Evolutionary conservation across 2,888 invertebrate genomes (phyloP).

Genomic region (Amorpha juglandis): DNA sequence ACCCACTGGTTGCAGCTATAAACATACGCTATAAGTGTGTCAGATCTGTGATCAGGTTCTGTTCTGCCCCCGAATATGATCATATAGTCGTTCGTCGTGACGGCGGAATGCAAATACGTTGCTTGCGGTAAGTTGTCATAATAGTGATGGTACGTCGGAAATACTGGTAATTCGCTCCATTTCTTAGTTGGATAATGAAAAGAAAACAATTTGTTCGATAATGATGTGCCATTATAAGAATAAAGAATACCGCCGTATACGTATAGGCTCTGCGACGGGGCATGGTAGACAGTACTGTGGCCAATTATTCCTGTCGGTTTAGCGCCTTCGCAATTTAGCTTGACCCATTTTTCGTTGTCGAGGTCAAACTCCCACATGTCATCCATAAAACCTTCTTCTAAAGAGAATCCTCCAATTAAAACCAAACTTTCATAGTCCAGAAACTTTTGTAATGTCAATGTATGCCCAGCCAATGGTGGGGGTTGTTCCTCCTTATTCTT

Average conservation of each 20-base stretch:
- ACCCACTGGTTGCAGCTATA: conserved; percentile 96
- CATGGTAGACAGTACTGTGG: conserved; percentile 94
- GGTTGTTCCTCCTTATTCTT: conserved; percentile 81
- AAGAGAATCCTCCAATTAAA: conserved; percentile 94
- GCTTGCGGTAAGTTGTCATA: conserved; percentile 87
- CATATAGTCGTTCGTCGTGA: conserved; percentile 95
- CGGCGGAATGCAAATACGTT: conserved; percentile 94
- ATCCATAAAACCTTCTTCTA: conserved; percentile 89
- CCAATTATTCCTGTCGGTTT: conserved; percentile 93
- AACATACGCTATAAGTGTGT: conserved; percentile 92
- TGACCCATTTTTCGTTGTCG: conserved; percentile 89
- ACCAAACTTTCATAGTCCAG: conserved; percentile 90
- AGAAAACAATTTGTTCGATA: conserved; percentile 91
- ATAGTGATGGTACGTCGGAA: conserved; percentile 85
- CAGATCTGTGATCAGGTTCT: conserved; percentile 87
- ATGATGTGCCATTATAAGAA: conserved; percentile 87
- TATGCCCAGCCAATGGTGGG: conserved; percentile 94
- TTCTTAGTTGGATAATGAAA: conserved; percentile 89
- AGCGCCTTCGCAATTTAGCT: conserved; percentile 88
- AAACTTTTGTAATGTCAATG: conserved; percentile 91
- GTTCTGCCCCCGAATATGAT: conserved; percentile 94
- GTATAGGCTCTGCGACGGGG: conserved; percentile 91
- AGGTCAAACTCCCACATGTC: conserved; percentile 92
- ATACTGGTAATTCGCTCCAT: conserved; percentile 92
- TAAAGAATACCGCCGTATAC: conserved; percentile 95